Percentiles rank a stretch among this genome's conserved stretches.
These are phyloP conservation scores for Gracilinanus agilis DNA, from an alignment of 2,113 vertebrate species.

Conservation along the genomic window DNA sequence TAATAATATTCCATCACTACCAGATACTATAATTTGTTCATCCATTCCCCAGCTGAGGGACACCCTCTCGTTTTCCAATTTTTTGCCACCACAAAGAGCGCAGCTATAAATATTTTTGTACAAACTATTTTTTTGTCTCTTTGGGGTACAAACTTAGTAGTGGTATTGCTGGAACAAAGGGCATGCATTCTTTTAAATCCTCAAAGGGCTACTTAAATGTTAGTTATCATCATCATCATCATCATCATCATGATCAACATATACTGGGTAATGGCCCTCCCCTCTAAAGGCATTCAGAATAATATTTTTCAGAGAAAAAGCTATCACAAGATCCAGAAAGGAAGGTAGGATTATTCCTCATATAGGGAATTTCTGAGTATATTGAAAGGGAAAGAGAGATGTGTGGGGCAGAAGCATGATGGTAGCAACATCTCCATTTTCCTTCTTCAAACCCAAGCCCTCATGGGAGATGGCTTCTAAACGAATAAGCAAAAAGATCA, in stretches of 20 bases:
- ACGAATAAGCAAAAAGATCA: neutral
- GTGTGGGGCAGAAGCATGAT: neutral
- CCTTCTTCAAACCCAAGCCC: neutral
- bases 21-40: no score
- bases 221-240: neutral
- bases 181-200: neutral
- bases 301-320: neutral
- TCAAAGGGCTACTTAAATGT: neutral
- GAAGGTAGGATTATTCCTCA: neutral
- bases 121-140: no score
- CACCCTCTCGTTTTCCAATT: no score
- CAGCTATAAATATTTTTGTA: no score
- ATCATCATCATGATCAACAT: neutral
- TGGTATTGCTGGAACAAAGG: no score
- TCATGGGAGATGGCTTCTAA: neutral
- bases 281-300: neutral
- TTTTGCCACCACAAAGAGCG: no score
- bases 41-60: no score
- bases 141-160: no score
- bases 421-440: neutral
- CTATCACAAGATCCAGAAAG: neutral
- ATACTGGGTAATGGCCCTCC: neutral
- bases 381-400: neutral
- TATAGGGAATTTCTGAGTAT: neutral
- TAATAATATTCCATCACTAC: no score